These are phyloP conservation scores for Brachyrhaphis roseni DNA, from an alignment of 2,797 vertebrate genomes.

Conservation along the genomic window DNA sequence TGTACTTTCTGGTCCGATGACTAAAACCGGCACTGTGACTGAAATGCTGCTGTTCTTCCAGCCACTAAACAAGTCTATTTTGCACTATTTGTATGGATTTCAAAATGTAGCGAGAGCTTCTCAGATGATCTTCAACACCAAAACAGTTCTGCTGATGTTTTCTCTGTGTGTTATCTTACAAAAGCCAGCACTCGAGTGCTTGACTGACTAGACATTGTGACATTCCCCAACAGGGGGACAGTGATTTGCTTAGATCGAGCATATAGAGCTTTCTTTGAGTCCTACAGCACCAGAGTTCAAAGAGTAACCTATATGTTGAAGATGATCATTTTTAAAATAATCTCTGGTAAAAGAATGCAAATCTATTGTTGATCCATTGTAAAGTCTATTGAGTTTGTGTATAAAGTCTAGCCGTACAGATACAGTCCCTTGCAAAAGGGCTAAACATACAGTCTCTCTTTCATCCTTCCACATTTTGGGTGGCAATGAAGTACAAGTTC, in stretches of 20 bases:
- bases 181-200: not conserved
- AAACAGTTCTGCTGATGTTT: slow-evolving; percentile 6
- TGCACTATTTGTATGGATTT: slow-evolving; percentile 27
- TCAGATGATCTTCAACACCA: slow-evolving; percentile 10
- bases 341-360: not conserved
- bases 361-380: slow-evolving; percentile 1
- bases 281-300: not conserved
- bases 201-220: not conserved
- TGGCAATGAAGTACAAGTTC: not conserved
- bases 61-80: not conserved
- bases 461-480: not conserved
- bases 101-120: slow-evolving; percentile 7
- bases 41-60: slow-evolving; percentile 1
- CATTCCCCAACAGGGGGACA: not conserved
- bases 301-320: not conserved
- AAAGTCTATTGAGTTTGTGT: not conserved
- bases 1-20: slow-evolving; percentile 14
- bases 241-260: not conserved
- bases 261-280: not conserved
- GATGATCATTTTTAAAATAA: not conserved
- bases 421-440: not conserved
- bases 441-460: not conserved
- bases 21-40: slow-evolving; percentile 41
- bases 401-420: not conserved
- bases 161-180: slow-evolving; percentile 18